phyloP scores from a whole-genome alignment of 1,140 invertebrate genomes.

The Hycleus cichorii region DNA sequence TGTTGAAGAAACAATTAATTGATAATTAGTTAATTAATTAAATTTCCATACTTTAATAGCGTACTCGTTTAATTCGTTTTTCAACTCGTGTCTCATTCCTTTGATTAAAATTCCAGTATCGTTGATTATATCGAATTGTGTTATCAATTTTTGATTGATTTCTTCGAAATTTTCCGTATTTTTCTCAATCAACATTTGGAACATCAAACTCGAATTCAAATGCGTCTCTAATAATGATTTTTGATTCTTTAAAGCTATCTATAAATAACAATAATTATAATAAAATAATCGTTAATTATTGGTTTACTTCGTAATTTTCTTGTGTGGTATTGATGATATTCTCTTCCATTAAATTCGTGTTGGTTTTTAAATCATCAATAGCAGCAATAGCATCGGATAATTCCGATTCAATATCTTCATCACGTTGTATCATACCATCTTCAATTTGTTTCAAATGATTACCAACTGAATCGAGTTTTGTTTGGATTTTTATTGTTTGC shows the following conservation, averaged over 20 bases:
- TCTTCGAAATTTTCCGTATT: too few relatives aligned
- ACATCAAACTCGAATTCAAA: too few relatives aligned
- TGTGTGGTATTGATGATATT: conserved; percentile 22
- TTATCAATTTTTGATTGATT: not conserved
- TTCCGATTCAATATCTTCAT: conserved; percentile 32
- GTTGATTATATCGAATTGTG: not conserved
- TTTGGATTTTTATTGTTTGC: conserved; percentile 37
- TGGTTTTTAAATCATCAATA: conserved; percentile 32
- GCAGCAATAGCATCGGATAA: conserved; percentile 27
- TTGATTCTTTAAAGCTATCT: too few relatives aligned
- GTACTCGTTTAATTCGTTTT: conserved; percentile 11
- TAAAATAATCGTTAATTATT: not conserved
- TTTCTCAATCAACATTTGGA: too few relatives aligned
- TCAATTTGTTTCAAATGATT: conserved; percentile 32
- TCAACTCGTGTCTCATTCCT: conserved; percentile 1
- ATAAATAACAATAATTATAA: too few relatives aligned
- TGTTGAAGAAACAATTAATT: not conserved
- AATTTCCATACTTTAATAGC: conserved; percentile 11
- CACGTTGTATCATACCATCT: conserved; percentile 22
- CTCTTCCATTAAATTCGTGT: conserved; percentile 15
- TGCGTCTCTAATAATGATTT: too few relatives aligned
- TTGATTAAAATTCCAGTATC: conserved; percentile 4
- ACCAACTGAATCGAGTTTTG: conserved; percentile 28
- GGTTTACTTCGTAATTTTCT: conserved; percentile 12
- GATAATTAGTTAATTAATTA: too few relatives aligned